Evolutionary conservation across 2,113 vertebrate species (phyloP).

Genomic region (Halcyon senegalensis): DNA sequence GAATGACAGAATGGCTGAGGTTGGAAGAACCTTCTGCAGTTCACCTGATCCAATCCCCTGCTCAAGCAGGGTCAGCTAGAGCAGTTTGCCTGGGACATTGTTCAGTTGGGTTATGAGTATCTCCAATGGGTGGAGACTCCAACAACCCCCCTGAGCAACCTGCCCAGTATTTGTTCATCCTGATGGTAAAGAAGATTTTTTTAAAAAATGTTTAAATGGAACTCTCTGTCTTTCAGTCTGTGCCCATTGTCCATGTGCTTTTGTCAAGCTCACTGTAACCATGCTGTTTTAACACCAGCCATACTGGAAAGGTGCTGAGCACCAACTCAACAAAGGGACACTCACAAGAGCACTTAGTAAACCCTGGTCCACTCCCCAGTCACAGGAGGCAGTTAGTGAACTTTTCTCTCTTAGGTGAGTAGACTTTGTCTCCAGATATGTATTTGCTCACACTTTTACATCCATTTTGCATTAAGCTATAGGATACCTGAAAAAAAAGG

Average conservation of each 20-base stretch:
- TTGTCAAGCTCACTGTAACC: not conserved
- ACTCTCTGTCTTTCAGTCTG: not conserved
- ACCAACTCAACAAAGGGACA: not conserved
- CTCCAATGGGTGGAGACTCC: not conserved
- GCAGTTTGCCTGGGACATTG: not conserved
- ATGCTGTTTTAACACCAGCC: not conserved
- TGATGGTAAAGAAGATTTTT: not conserved
- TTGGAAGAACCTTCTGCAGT: not conserved
- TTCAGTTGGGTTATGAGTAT: not conserved
- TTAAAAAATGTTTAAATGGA: not conserved
- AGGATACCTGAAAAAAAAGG: not conserved
- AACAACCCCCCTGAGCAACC: not conserved
- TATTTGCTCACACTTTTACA: not conserved
- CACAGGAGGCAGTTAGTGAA: not conserved
- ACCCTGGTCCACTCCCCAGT: not conserved
- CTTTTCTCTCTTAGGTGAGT: not conserved
- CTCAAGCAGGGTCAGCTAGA: not conserved
- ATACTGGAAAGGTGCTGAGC: not conserved
- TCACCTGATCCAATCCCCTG: not conserved
- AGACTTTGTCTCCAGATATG: not conserved
- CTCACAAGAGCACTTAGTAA: not conserved
- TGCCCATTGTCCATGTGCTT: not conserved
- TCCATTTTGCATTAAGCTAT: not conserved
- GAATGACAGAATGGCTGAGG: not conserved
- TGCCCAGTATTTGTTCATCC: not conserved